Conservation (phyloP, 2,113 vertebrate genomes). For the Circaetus gallicus region DNA sequence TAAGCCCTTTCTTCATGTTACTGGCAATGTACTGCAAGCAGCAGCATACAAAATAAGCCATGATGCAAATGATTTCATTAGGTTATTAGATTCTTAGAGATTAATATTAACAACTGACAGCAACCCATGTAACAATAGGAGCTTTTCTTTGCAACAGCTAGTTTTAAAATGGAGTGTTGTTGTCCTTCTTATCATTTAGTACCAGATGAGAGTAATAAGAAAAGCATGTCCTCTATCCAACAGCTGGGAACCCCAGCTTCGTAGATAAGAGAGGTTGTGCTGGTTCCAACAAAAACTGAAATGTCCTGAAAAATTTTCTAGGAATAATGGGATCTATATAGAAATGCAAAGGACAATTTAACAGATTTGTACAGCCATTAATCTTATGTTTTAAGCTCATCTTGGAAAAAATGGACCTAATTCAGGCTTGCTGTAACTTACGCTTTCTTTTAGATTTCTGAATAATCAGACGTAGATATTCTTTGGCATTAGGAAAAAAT, state of each 20-base stretch:
- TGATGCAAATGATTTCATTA: slow-evolving; percentile 65
- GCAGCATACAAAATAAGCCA: neutral
- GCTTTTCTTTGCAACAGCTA: slow-evolving; percentile 50
- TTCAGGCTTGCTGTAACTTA: slow-evolving; percentile 15
- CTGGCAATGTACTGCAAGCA: neutral
- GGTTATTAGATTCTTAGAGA: slow-evolving; percentile 69
- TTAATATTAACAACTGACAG: slow-evolving; percentile 67
- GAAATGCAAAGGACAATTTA: slow-evolving; percentile 67
- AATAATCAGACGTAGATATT: neutral
- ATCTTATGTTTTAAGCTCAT: slow-evolving; percentile 69
- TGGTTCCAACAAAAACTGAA: slow-evolving; percentile 60
- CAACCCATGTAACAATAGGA: slow-evolving; percentile 44
- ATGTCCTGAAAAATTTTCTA: slow-evolving; percentile 52
- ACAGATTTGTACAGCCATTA: slow-evolving; percentile 55
- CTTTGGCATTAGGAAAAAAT: slow-evolving; percentile 13
- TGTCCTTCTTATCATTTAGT: slow-evolving; percentile 70
- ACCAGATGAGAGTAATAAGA: slow-evolving; percentile 66
- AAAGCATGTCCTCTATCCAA: slow-evolving; percentile 55
- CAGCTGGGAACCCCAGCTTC: slow-evolving; percentile 70
- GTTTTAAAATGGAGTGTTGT: slow-evolving; percentile 57
- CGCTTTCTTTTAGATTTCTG: slow-evolving; percentile 16
- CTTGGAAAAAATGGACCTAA: slow-evolving; percentile 28
- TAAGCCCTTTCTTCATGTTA: slow-evolving; percentile 34
- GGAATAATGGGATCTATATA: slow-evolving; percentile 69
- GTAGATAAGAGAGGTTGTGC: slow-evolving; percentile 71